Evolutionary conservation across 2,888 invertebrate genomes (phyloP).

Genomic region (Timandra comae): DNA sequence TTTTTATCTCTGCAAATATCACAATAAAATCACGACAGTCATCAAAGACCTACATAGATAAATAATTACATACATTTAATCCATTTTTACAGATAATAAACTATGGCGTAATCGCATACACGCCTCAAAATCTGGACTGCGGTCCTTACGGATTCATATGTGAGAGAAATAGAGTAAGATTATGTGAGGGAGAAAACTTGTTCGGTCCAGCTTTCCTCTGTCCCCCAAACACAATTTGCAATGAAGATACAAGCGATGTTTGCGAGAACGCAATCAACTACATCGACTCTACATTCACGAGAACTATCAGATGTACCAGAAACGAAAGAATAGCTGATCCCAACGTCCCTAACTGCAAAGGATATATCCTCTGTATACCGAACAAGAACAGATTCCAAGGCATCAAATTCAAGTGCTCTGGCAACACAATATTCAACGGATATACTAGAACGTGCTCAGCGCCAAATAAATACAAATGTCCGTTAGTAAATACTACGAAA

Average conservation of each 20-base stretch:
- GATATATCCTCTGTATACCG: conserved; percentile 64
- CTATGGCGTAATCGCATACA: conserved; percentile 26
- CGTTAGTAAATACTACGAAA: conserved; percentile 38
- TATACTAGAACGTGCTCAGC: conserved; percentile 57
- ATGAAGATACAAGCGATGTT: conserved; percentile 61
- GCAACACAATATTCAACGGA: conserved; percentile 62
- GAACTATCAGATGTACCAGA: conserved; percentile 46
- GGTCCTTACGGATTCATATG: conserved; percentile 63
- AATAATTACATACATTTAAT: too few species aligned
- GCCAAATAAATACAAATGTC: conserved; percentile 57
- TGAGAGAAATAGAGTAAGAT: conserved; percentile 46
- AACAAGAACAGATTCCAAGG: conserved; percentile 63
- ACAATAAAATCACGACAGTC: too few species aligned
- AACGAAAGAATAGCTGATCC: conserved; percentile 64
- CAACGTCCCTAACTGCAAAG: conserved; percentile 60
- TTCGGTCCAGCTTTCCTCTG: conserved; percentile 58
- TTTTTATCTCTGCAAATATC: too few species aligned
- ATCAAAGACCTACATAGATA: too few species aligned
- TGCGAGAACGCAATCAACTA: conserved; percentile 55
- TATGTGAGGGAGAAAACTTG: conserved; percentile 52
- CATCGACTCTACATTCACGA: conserved; percentile 49
- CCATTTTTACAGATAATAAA: conserved; percentile 26
- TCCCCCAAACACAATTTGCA: conserved; percentile 57
- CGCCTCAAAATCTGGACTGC: conserved; percentile 42
- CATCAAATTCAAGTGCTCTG: conserved; percentile 64